These are phyloP conservation scores for Gambelia wislizenii DNA, from an alignment of 2,797 vertebrate species.

Conservation along the genomic window DNA sequence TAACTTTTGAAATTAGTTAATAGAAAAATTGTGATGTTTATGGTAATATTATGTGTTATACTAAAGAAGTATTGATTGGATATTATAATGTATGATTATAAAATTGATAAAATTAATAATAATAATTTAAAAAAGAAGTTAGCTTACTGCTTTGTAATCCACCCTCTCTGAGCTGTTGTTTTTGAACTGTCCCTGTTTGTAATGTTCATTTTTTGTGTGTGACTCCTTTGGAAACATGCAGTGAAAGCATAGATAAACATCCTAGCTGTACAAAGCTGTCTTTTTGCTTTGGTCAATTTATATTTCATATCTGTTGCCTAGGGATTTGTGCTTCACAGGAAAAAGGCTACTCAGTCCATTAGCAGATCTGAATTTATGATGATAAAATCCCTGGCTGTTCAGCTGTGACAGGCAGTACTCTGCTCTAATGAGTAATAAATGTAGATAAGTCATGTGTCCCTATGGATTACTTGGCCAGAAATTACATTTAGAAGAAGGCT, in stretches of 20 bases:
- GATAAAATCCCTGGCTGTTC: slow-evolving; percentile 84
- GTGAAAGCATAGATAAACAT: slow-evolving; percentile 11
- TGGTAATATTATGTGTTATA: too few species aligned
- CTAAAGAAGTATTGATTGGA: too few species aligned
- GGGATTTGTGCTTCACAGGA: slow-evolving; percentile 73
- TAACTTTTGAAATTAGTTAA: too few species aligned
- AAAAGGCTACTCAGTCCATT: slow-evolving; percentile 81
- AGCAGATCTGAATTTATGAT: slow-evolving; percentile 82
- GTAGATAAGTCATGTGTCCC: slow-evolving; percentile 83
- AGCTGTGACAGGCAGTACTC: slow-evolving; percentile 86
- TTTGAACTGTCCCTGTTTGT: not conserved
- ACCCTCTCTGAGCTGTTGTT: not conserved
- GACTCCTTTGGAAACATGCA: not conserved
- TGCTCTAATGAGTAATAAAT: slow-evolving; percentile 87
- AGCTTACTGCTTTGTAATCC: not conserved
- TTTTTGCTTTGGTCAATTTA: slow-evolving; percentile 70
- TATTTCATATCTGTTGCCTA: slow-evolving; percentile 76
- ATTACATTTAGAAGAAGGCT: slow-evolving; percentile 84
- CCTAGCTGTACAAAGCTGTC: slow-evolving; percentile 32
- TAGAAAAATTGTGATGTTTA: too few species aligned
- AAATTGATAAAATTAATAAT: too few species aligned
- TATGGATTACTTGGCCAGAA: slow-evolving; percentile 82
- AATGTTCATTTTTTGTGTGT: not conserved
- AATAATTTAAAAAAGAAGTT: too few species aligned
- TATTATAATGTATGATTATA: too few species aligned